Evolutionary conservation across 2,113 vertebrate species (phyloP).

Genomic region (Podarcis raffonei): DNA sequence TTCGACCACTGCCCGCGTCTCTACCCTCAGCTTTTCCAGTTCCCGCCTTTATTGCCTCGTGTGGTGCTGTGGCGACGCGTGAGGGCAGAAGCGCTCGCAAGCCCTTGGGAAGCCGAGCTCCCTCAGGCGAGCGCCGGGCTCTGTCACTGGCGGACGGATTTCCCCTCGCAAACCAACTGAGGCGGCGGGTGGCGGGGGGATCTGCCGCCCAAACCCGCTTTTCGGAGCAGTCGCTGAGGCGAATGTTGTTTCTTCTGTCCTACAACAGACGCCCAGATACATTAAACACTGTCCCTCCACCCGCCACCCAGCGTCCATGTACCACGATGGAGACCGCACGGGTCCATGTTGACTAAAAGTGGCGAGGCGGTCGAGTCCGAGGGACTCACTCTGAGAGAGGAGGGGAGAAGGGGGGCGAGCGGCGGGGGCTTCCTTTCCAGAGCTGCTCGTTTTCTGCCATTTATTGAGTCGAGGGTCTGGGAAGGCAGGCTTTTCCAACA

Average conservation of each 20-base stretch:
- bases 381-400: neutral
- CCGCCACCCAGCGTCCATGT: neutral
- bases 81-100: neutral
- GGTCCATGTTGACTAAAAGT: no score
- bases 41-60: neutral
- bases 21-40: neutral
- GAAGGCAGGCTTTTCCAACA: neutral
- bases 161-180: neutral
- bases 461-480: neutral
- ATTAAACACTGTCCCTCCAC: no score
- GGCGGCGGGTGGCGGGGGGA: neutral
- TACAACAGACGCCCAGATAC: no score
- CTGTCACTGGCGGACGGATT: neutral
- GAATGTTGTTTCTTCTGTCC: neutral
- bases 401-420: neutral
- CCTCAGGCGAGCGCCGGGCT: neutral
- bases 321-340: no score
- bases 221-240: neutral
- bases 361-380: accelerated
- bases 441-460: neutral
- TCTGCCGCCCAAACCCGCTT: neutral
- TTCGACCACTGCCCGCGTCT: no score
- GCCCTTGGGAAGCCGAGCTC: neutral
- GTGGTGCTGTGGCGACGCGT: neutral
- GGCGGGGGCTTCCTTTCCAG: neutral